These are phyloP conservation scores for Tenthredo mesomela DNA, from an alignment of 2,888 invertebrate species.

Conservation along the genomic window DNA sequence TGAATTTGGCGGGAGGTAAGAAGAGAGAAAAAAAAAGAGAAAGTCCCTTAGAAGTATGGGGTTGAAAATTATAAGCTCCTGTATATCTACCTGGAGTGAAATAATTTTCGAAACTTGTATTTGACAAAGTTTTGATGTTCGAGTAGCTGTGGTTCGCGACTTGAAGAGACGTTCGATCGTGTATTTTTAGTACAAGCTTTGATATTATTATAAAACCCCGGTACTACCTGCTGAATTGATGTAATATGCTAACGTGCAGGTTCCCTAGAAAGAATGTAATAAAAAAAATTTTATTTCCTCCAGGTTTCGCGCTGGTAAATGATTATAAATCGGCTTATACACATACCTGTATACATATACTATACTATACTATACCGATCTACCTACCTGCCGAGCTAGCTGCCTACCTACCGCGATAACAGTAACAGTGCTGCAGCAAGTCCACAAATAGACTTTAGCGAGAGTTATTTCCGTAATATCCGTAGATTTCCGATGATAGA, in stretches of 20 bases:
- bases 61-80: neutral
- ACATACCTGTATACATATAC: neutral
- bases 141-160: neutral
- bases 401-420: neutral
- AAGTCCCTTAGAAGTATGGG: neutral
- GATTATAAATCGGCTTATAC: slow-evolving; percentile 25
- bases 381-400: neutral
- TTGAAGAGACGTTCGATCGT: neutral
- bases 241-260: slow-evolving; percentile 6
- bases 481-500: slow-evolving; percentile 19
- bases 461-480: slow-evolving; percentile 27
- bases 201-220: slow-evolving; percentile 23
- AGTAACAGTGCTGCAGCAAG: neutral
- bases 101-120: neutral
- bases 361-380: neutral
- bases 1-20: neutral
- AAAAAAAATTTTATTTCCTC: neutral
- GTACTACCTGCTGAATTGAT: slow-evolving; percentile 24
- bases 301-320: slow-evolving; percentile 14
- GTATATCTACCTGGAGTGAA: neutral
- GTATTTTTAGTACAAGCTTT: slow-evolving; percentile 25
- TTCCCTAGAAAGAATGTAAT: neutral
- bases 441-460: slow-evolving; percentile 38
- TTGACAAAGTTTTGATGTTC: neutral
- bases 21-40: too few species aligned